Evolutionary conservation across 2,888 invertebrate genomes (phyloP), one percentile per base, ranked within the genome.

Genomic region (Gastracanthus pulcherrimus): DNA sequence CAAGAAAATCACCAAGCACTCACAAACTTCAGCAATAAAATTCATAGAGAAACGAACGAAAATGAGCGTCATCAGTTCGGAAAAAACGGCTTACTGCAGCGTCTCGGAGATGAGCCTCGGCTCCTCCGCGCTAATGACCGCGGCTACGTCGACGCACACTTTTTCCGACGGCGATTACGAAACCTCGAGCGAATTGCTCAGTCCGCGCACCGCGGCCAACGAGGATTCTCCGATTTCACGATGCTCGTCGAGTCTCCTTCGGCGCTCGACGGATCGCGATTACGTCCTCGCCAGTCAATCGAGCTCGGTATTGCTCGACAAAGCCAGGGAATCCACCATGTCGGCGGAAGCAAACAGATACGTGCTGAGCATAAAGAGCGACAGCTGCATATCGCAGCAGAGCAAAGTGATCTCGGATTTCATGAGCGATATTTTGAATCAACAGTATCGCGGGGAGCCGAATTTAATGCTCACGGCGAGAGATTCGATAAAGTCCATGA

Each of bases 81-180:
- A 51, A 16, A 66, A 69, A 34, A 64, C 64, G 1, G 34, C 41
- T 45, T n/a, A 23, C n/a, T 71, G 23, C 48, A 76, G 70, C 26
- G 31, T 29, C 29, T 77, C 82, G 26, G 67, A 79, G 11, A 38
- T 75, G 60, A 82, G 82, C 36, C 38, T 75, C 1, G 75, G 13
- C 5, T 78, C 75, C 1, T 79, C 78, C 0, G 29, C 66, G 3
- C 16, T 67, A 16, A 67, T 38, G 55, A 77, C 82, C 13, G 71
- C 82, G 6, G 16, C 23, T 45, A 16, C n/a, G 1, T 80, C 82
- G 11, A 70, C 60, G 38, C n/a, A 19, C 58, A 58, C 60, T 2
- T 31, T 41, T 31, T 80, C 82, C 41, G 80, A 77, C 16, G 51
- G 19, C 7, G 76, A 80, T 55, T 80, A 82, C 67, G 82, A 82